Percentiles rank a stretch among this genome's conserved stretches.
phyloP scores from a whole-genome alignment of 2,113 vertebrate genomes.

The Erythrolamprus reginae region DNA sequence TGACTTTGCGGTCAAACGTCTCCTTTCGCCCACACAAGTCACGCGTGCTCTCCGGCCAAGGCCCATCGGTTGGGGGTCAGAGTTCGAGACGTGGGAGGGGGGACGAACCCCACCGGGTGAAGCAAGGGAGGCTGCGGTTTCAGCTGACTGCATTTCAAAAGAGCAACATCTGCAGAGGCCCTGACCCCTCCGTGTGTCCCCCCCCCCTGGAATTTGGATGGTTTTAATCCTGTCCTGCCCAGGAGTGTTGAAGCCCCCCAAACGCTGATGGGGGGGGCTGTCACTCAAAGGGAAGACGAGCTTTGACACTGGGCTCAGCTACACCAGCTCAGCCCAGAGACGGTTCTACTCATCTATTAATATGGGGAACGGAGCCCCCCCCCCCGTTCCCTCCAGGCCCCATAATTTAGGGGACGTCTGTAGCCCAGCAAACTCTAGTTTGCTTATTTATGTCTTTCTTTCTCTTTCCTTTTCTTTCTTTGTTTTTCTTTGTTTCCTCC shows the following conservation, averaged over 20 bases:
- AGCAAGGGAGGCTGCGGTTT: neutral
- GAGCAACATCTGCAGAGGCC: neutral
- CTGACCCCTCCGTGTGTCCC: too few species aligned
- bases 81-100: accelerated
- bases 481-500: too few species aligned
- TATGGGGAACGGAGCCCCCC: too few species aligned
- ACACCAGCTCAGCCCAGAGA: too few species aligned
- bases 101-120: neutral
- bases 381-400: too few species aligned
- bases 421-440: neutral
- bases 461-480: too few species aligned
- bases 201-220: too few species aligned
- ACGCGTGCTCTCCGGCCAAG: neutral
- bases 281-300: neutral
- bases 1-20: neutral
- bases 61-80: neutral
- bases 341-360: too few species aligned
- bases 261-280: neutral
- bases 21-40: neutral
- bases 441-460: too few species aligned
- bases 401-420: neutral
- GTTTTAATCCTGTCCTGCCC: neutral
- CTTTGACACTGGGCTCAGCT: neutral
- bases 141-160: neutral
- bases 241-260: neutral